Base-by-base conservation (phyloP, 2,113 vertebrate genomes). In the Uropsilus gracilis region DNA sequence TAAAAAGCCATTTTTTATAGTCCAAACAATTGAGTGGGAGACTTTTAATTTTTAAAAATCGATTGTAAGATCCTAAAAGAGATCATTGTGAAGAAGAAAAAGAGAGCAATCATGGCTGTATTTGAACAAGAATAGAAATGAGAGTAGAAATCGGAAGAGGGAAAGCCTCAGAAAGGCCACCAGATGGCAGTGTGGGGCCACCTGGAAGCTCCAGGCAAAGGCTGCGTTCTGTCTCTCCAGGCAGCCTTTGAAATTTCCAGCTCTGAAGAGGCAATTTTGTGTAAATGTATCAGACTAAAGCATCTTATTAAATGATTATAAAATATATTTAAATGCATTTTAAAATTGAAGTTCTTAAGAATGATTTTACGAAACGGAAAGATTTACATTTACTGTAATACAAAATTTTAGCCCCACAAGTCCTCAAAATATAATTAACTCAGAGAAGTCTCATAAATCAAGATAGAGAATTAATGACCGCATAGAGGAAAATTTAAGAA, bases 121-220 rank as follows among this genome's bases (percentile, higher is more conserved):
- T 68, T 91, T 68, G 82, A 95, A 94, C 57, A 64, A 87, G 55
- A 76, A 71, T 76, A 87, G 77, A 92, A 87, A 93, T 8, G 46
- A 64, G 46, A 64, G n/a, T 30, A 94, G 64, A 87, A 94, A 96
- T 94, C 90, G 75, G 82, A 85, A 77, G 94, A 90, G 69, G 16
- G 32, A 76, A 76, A 83, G 59, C 78, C 78, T n/a, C 1, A 1
- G 30, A 68, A 55, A 46, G 53, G 90, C 97, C 98, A 97, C 98
- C 96, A 98, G 98, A 96, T 98, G 98, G 98, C 98, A 98, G 89
- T 95, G 95, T 95, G 97, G 94, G 14, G 91, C 97, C 91, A 84
- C 48, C 53, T 50, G 92, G 76, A 50, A n/a, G 68, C 0, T 12
- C 53, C 42, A 59, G 8, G 81, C 87, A 57, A 50, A 71, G 10